Percentiles rank a stretch among this genome's conserved stretches.
Conservation (phyloP, 2,888 invertebrate species). For the Macaria notata region DNA sequence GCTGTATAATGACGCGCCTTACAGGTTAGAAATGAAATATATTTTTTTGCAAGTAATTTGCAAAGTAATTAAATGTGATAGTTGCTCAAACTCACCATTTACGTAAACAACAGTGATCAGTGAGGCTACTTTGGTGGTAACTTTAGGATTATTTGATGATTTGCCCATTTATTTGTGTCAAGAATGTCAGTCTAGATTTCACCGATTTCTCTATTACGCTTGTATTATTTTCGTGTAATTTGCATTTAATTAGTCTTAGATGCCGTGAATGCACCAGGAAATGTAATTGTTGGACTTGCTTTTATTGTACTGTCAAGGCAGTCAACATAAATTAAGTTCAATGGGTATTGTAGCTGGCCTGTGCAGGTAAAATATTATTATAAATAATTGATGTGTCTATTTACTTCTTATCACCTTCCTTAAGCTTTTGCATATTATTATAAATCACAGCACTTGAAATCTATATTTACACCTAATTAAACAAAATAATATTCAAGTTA, state of each 20-base stretch:
- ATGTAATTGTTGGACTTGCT: neutral
- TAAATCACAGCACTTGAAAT: too few relatives aligned
- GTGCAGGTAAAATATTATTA: too few relatives aligned
- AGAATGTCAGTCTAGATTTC: conserved; percentile 28
- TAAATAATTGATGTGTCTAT: too few relatives aligned
- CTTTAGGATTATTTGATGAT: conserved; percentile 2
- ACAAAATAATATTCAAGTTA: too few relatives aligned
- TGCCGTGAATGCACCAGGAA: neutral
- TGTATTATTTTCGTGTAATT: conserved; percentile 10
- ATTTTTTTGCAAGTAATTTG: conserved; percentile 8
- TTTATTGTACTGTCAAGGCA: neutral
- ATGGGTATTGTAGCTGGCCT: neutral
- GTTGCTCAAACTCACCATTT: neutral
- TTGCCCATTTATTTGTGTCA: conserved; percentile 24
- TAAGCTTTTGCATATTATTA: too few relatives aligned
- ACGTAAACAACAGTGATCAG: neutral
- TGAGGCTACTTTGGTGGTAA: conserved; percentile 1
- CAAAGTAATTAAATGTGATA: conserved; percentile 5
- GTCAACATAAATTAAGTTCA: neutral
- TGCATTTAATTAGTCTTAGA: conserved; percentile 20
- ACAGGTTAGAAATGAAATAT: conserved; percentile 66
- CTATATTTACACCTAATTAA: too few relatives aligned
- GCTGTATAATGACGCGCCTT: conserved; percentile 65
- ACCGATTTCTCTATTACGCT: conserved; percentile 29
- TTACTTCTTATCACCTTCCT: too few relatives aligned